Evolutionary conservation across 1,140 invertebrate species (phyloP), one percentile per base, ranked within the genome.

Genomic region (Drosophila tsacasi): DNA sequence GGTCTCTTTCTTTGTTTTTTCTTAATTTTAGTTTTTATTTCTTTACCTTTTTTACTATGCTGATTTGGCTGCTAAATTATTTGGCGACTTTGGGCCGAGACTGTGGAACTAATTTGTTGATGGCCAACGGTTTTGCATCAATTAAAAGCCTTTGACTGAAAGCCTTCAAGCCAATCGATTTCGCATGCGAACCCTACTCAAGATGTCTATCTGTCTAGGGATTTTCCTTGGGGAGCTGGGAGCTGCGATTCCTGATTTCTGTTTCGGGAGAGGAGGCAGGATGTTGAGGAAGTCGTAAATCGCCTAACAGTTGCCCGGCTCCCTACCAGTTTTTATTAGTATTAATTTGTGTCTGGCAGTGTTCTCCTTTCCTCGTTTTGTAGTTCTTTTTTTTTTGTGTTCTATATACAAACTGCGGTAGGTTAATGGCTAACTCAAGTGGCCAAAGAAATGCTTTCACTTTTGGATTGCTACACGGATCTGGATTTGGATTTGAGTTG

Each of bases 271-370:
- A 37, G 44, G 19, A 25, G 39, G 54, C 85, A 84, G 81, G 82
- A 85, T 76, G 85, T 44, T 69, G 50, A 85, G 85, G 85, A 89
- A 89, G 85, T 89, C 85, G 85, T 89, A 89, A 89, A 90, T 90
- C 85, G 69, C 19, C 71, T 82, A 73, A 89, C 86, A 89, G 85
- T 74, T 90, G 27, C 46, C 21, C 17, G 25, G 25, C n/a, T 15
- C 8, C 39, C 39, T 49, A 30, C 35, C 37, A 50, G 55, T 35
- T 79, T 79, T 82, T 81, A 85, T 82, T 79, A 76, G 71, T 85
- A 90, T 67, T 89, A 82, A 90, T 85, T 90, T 81, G 46, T 72
- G 19, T 42, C 67, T 73, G 37, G 8, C 30, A 19, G 23, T 62
- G 19, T 61, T 37, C 68, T 74, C 73, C 25, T 80, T 72, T 71